These are phyloP conservation scores for Staurois parvus DNA, from an alignment of 2,797 vertebrate genomes.

Conservation along the genomic window DNA sequence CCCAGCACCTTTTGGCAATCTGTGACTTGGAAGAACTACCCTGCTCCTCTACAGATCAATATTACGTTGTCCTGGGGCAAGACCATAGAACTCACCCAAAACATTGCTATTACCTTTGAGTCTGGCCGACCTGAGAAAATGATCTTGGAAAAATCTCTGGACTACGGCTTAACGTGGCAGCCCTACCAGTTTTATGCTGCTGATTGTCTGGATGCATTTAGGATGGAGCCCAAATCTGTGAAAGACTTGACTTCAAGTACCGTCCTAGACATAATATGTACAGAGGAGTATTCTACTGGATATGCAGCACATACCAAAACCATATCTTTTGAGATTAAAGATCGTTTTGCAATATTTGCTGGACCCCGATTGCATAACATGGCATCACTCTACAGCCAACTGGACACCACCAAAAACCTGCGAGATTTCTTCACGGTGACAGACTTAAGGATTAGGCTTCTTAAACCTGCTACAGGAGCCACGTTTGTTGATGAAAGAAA, in stretches of 20 bases:
- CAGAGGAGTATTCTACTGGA: conserved; percentile 95
- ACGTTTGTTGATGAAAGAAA: conserved; percentile 94
- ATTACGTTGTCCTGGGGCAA: conserved; percentile 98
- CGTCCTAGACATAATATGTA: conserved; percentile 97
- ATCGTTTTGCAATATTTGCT: conserved; percentile 95
- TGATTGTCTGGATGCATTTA: conserved; percentile 95
- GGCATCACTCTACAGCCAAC: conserved; percentile 96
- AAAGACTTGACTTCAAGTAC: conserved; percentile 92
- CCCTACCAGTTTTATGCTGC: conserved; percentile 98
- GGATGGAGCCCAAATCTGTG: conserved; percentile 96
- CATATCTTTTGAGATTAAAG: conserved; percentile 98
- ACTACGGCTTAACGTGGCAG: conserved; percentile 95
- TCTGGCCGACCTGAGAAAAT: conserved; percentile 96
- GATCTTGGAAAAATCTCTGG: conserved; percentile 96
- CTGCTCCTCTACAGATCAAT: conserved; percentile 92
- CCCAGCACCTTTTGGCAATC: conserved; percentile 98
- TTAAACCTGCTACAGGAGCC: conserved; percentile 93
- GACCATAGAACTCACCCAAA: conserved; percentile 97
- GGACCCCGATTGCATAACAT: conserved; percentile 95
- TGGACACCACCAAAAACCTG: conserved; percentile 98
- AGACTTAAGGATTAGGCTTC: conserved; percentile 92
- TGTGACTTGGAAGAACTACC: conserved; percentile 93
- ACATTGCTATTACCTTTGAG: conserved; percentile 96
- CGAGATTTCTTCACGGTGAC: conserved; percentile 99
- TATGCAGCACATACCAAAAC: conserved; percentile 96